Conservation (phyloP, 2,797 vertebrate species). For the Lacerta viridis region DNA sequence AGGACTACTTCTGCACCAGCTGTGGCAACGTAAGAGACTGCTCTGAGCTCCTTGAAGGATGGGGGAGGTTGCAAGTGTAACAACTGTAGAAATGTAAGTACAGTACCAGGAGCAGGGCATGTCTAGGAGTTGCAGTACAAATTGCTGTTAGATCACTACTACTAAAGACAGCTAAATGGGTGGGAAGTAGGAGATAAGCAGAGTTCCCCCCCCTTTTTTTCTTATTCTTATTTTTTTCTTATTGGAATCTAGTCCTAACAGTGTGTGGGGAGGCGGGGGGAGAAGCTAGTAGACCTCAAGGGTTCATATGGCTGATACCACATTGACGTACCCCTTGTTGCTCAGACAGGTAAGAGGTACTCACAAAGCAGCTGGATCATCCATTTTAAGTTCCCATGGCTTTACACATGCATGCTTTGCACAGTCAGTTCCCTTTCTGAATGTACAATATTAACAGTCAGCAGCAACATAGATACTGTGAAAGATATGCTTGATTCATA, state of each 20-base stretch:
- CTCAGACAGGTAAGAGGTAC: not conserved
- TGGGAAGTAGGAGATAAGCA: not conserved
- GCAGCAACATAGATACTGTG: slow-evolving; percentile 40
- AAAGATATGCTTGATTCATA: slow-evolving; percentile 57
- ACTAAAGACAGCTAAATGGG: not conserved
- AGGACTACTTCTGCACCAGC: not conserved
- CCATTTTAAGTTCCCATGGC: not conserved
- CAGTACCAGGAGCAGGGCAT: not conserved
- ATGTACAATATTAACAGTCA: slow-evolving; percentile 50
- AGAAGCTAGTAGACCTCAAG: not conserved
- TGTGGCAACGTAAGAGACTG: not conserved
- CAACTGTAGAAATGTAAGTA: not conserved
- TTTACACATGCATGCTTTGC: slow-evolving; percentile 1
- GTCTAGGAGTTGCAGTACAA: not conserved
- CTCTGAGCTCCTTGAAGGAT: not conserved
- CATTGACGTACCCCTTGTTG: slow-evolving; percentile 16
- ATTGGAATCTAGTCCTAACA: not conserved
- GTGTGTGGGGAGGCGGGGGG: too few relatives aligned
- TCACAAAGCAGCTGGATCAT: not conserved
- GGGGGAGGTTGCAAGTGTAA: not conserved
- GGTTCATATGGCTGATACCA: slow-evolving; percentile 25
- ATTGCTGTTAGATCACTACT: not conserved
- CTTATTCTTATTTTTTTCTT: not conserved
- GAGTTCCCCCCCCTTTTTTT: not conserved
- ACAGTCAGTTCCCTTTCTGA: slow-evolving; percentile 44